phyloP scores from a whole-genome alignment of 1,140 invertebrate genomes.

The Calephelis virginiensis region DNA sequence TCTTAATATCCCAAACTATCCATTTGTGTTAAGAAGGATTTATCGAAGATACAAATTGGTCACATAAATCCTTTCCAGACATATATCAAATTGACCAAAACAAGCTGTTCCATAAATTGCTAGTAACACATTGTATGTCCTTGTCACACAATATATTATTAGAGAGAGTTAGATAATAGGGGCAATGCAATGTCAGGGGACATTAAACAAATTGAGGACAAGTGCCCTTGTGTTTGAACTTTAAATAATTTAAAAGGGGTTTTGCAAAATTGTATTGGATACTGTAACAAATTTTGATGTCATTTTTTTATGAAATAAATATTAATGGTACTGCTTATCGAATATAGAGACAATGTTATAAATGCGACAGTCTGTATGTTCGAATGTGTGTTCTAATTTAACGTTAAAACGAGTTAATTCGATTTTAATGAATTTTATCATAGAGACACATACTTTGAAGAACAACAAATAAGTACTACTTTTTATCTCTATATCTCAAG shows the following conservation, averaged over 20 bases:
- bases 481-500: too few relatives aligned
- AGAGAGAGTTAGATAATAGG: constrained; percentile 3
- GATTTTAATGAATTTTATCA: too few relatives aligned
- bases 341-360: too few relatives aligned
- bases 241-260: constrained; percentile 1
- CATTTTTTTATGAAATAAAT: too few relatives aligned
- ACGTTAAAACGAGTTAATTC: too few relatives aligned
- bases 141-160: constrained; percentile 5
- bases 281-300: too few relatives aligned
- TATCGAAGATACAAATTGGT: constrained; percentile 8
- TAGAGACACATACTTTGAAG: too few relatives aligned
- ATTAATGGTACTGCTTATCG: too few relatives aligned
- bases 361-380: too few relatives aligned
- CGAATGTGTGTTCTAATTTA: too few relatives aligned
- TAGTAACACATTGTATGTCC: constrained; percentile 2
- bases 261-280: too few relatives aligned
- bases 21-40: not conserved
- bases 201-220: constrained; percentile 10
- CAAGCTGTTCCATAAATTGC: constrained; percentile 8
- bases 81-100: constrained; percentile 9
- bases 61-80: not conserved
- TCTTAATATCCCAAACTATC: not conserved
- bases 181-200: constrained; percentile 9
- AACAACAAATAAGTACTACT: too few relatives aligned
- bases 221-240: constrained; percentile 6